phyloP scores from a whole-genome alignment of 37 sponge, comb jelly and placozoan species.

The Diacarnus erythraeanus region DNA sequence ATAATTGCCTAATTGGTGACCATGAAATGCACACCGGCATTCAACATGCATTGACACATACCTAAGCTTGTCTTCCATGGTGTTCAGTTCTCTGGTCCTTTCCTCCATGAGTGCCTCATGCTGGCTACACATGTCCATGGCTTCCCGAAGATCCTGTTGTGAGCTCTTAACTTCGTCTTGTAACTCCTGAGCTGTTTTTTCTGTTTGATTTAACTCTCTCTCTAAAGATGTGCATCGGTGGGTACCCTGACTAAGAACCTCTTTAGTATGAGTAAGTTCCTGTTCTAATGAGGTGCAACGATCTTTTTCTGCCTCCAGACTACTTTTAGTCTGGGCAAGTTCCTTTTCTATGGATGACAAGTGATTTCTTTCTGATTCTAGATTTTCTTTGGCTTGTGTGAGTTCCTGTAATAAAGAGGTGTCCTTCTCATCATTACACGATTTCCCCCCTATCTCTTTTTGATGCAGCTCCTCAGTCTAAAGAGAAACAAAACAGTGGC shows the following conservation, averaged over 20 bases:
- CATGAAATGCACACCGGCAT: too few relatives aligned
- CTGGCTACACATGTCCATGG: conserved; percentile 34
- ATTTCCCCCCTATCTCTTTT: too few relatives aligned
- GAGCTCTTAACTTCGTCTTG: conserved; percentile 16
- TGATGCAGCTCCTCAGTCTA: background rate
- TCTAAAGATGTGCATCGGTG: conserved; percentile 6
- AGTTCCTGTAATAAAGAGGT: background rate
- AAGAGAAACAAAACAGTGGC: too few relatives aligned
- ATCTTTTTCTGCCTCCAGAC: background rate
- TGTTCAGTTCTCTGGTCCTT: conserved; percentile 29
- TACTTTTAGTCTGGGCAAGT: background rate
- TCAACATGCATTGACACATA: too few relatives aligned
- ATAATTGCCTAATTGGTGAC: conserved; percentile 16
- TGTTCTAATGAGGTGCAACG: background rate
- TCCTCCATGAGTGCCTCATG: conserved; percentile 58
- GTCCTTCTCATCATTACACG: background rate
- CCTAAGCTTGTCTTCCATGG: conserved; percentile 37
- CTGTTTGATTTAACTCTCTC: conserved; percentile 31
- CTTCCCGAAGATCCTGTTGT: conserved; percentile 44
- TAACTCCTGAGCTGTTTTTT: conserved; percentile 26
- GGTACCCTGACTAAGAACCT: background rate
- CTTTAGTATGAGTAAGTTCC: background rate
- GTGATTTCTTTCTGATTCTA: background rate
- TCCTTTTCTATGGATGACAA: background rate
- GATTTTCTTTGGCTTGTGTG: background rate